Evolutionary conservation across 2,113 vertebrate species (phyloP), one percentile per base, ranked within the genome.

Genomic region (Copsychus sechellarum): DNA sequence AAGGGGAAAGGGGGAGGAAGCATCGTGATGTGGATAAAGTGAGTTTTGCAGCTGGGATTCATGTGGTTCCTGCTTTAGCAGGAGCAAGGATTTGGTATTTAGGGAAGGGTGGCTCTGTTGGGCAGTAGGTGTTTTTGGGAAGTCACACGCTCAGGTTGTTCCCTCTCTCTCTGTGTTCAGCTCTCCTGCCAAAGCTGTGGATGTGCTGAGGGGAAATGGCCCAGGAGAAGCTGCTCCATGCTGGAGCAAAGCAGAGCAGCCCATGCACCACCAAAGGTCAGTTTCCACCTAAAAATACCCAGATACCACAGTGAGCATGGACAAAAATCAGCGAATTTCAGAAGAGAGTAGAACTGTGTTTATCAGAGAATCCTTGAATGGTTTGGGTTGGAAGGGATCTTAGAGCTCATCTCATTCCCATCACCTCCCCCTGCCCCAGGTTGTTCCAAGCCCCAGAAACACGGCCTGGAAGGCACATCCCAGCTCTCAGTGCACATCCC

Each of bases 1-100:
- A 2, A 24, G 22, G 56, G 24, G 12, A 8, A 50, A 20, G 16
- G 19, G 53, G 26, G 19, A 25, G 21, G 24, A n/a, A 8, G 12
- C 13, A 4, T 6, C 22, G 22, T 0, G 0, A 0, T 3, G 6
- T 1, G 33, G 28, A 2, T 2, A 23, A 43, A 67, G 57, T 4
- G 18, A 48, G 19, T 15, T 18, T 20, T 15, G 54, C 24, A 10
- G 48, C 1, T 22, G 51, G 58, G 17, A 28, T 43, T 43, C 2
- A 1, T 6, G 42, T 13, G n/a, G 50, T 12, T 73, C 17, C 65
- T 71, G 58, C 16, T 78, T 11, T 1, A 26, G 60, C 18, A 14
- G 53, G 9, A 54, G 62, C 6, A 38, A 47, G 29, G 40, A 2
- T 43, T 42, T 33, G 21, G 7, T 42, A 0, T n/a, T 60, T 36